Evolutionary conservation across 2,113 vertebrate species (phyloP), one percentile per base, ranked within the genome.

Genomic region (Callospermophilus lateralis): DNA sequence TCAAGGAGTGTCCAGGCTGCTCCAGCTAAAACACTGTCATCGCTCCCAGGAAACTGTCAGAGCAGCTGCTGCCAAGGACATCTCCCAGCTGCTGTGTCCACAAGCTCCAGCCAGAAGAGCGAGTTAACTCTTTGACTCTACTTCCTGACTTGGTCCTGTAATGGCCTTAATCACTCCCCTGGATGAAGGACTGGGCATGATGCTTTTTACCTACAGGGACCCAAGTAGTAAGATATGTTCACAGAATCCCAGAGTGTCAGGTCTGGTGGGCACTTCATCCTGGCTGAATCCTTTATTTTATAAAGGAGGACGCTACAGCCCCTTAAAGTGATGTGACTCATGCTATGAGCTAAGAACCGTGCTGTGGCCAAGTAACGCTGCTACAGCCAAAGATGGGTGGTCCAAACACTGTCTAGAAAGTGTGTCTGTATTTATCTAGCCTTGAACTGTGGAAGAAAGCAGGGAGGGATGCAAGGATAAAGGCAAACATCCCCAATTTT

Each of bases 341-440:
- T 53, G 63, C 26, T 37, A 42, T 73, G 72, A 96, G 73, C 78
- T 89, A 76, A 96, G 70, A 78, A 73, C 73, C 26, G 61, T 68
- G 61, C 39, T 24, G 8, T 30, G 63, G 97, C 89, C 89, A 95
- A 85, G 55, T 37, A 84, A 70, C 24, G 3, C 8, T 77, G 37
- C 37, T 53, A 32, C n/a, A 67, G 24, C 19, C 72, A 88, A 87
- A 84, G 65, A 87, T 9, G 39, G 51, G 86, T 83, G 28, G 37
- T 81, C 61, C 32, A 19, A 94, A 77, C 8, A 37, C 55, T 37
- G 3, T 92, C 97, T 89, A 77, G 34, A 93, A 90, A 79, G n/a
- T 67, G 65, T 45, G 12, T 89, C 63, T 87, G 28, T 20, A 51
- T 70, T 74, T 84, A 79, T 72, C 32, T n/a, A 84, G 8, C 12